These are phyloP conservation scores for Lepus oiostolus DNA, from an alignment of 2,797 vertebrate genomes.

Conservation along the genomic window DNA sequence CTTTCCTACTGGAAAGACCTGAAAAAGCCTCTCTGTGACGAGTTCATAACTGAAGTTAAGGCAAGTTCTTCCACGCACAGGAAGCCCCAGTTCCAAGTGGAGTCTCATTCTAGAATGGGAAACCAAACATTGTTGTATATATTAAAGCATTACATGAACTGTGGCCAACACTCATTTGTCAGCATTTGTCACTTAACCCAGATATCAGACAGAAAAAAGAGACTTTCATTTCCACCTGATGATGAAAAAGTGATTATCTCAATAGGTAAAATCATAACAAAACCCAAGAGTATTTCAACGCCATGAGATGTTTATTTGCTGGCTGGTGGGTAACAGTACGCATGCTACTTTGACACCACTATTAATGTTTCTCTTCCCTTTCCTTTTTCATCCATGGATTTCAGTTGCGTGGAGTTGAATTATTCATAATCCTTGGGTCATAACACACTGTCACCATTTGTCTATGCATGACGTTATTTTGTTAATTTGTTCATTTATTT, in stretches of 20 bases:
- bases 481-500: slow-evolving; percentile 35
- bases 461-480: neutral
- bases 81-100: slow-evolving; percentile 84
- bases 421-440: neutral
- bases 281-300: slow-evolving; percentile 72
- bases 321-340: slow-evolving; percentile 75
- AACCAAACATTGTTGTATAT: slow-evolving; percentile 81
- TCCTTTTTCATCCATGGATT: neutral
- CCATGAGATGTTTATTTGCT: slow-evolving; percentile 76
- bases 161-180: slow-evolving; percentile 69
- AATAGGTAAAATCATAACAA: slow-evolving; percentile 78
- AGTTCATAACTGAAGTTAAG: slow-evolving; percentile 87
- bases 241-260: slow-evolving; percentile 80
- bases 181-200: slow-evolving; percentile 30
- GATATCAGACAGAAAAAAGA: slow-evolving; percentile 76
- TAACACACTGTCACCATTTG: neutral
- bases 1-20: neutral
- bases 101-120: slow-evolving; percentile 79
- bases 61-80: slow-evolving; percentile 83
- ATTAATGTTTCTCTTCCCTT: slow-evolving; percentile 31
- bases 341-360: slow-evolving; percentile 55
- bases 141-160: slow-evolving; percentile 83
- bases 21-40: slow-evolving; percentile 84
- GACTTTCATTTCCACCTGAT: slow-evolving; percentile 84
- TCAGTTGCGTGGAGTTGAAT: neutral